Evolutionary conservation across 2,888 invertebrate genomes (phyloP), one percentile per base, ranked within the genome.

Genomic region (Stenurella melanura): DNA sequence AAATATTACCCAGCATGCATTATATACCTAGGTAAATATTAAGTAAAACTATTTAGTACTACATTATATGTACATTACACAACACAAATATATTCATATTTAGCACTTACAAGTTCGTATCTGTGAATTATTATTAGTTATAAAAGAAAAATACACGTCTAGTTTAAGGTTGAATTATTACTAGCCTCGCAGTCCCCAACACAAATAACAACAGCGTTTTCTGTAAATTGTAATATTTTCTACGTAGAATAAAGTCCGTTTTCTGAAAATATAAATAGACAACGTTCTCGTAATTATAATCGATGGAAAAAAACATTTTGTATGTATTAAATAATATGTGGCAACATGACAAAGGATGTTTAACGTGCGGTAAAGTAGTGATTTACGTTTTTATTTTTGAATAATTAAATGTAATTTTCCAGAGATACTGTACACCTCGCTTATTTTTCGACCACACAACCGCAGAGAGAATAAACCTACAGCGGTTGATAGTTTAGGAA

Each of bases 221-320:
- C 10, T 12, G 12, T 19, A 4, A n/a, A 3, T n/a, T 19, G 19
- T 19, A 4, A 12, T 3, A 12, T 19, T 58, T 15, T 30, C 61
- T 30, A 9, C 17, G 10, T 3, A 61, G 61, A 61, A 4, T 34
- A 61, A 54, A 67, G 66, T 66, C 26, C 54, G 54, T 21, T 54
- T 54, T 66, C 54, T 15, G 0, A 21, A 67, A 67, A 67, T 67
- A 67, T 42, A 67, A 67, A 42, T 9, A 19, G 67, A 54, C 12
- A 63, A 64, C 4, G 18, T 18, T 10, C 10, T 10, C 11, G 17
- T 10, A n/a, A 12, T n/a, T 63, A 9, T 17, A n/a, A 63, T 21
- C 21, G 12, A 26, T 3, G 26, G 18, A 30, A 61, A 15, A 61
- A 12, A 26, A 2, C 9, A 15, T 12, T 61, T 21, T 26, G 4